Conservation (phyloP, 2,797 vertebrate genomes). For the Arvicola amphibius region DNA sequence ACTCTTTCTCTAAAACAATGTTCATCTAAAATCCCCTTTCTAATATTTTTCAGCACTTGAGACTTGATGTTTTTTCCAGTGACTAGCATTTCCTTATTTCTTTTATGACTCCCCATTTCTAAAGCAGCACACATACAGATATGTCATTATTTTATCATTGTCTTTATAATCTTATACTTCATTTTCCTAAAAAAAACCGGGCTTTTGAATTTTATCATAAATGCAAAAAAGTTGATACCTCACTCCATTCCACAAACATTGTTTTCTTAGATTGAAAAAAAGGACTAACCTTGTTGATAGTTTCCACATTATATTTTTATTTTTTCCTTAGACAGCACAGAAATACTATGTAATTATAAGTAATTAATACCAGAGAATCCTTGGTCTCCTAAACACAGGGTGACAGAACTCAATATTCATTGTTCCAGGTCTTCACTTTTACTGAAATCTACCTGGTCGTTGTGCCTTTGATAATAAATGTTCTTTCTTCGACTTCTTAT, state of each 20-base stretch:
- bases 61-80: not conserved
- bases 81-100: not conserved
- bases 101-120: not conserved
- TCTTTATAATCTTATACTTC: not conserved
- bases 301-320: not conserved
- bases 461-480: not conserved
- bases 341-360: not conserved
- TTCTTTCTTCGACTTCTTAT: not conserved
- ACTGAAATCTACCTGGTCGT: not conserved
- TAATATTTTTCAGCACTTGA: not conserved
- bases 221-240: not conserved
- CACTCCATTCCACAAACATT: fast-evolving
- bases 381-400: not conserved
- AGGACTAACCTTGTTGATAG: not conserved
- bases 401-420: not conserved
- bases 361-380: not conserved
- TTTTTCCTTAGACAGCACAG: not conserved
- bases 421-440: not conserved
- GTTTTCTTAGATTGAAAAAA: not conserved
- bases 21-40: not conserved
- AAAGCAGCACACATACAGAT: too few relatives aligned
- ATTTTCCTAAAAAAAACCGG: not conserved
- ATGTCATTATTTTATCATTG: not conserved
- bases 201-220: not conserved
- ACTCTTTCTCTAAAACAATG: not conserved